Evolutionary conservation across 2,113 vertebrate species (phyloP), one percentile per base, ranked within the genome.

Genomic region (Eulemur macaco): DNA sequence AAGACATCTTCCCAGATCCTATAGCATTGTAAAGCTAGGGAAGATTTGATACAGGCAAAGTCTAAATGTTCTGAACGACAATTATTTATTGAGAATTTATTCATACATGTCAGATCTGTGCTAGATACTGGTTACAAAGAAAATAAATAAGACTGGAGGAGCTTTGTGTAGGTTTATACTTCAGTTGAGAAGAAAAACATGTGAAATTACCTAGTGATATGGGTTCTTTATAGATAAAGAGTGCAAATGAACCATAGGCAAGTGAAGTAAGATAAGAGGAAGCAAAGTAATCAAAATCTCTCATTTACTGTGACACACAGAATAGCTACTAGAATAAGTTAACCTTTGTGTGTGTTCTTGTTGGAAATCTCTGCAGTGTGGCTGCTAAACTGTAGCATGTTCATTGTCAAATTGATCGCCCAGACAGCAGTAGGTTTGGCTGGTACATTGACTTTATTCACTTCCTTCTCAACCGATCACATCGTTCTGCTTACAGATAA

Each of bases 1-100:
- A 58, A 96, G 47, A 8, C 23, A 92, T 89, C 78, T 97, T 25
- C 34, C 63, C 39, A 97, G 58, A 27, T 17, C 14, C 20, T 69
- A 89, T 81, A 91, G 83, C 87, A 92, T 34, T 96, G 89, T 84
- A 96, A 88, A 93, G 10, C 34, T 34, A 77, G 21, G 37, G 20
- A 29, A 90, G 13, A 88, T 8, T 20, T 81, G 58, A 4, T 89
- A n/a, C 77, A 60, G 56, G 27, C 34, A 20, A 95, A 58, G 34
- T 66, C 45, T 31, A 77, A 86, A 29, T 93, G 58, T 83, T 82
- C 18, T 52, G n/a, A 78, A 37, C 5, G 74, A 11, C 0, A 37
- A 42, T 58, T 29, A 86, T n/a, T 76, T 92, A 21, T 63, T 52
- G 25, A 74, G 21, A 27, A 78, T 50, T 3, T 21, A 17, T 60